phyloP scores from a whole-genome alignment of 2,113 vertebrate species.

The Crotalus tigris region DNA sequence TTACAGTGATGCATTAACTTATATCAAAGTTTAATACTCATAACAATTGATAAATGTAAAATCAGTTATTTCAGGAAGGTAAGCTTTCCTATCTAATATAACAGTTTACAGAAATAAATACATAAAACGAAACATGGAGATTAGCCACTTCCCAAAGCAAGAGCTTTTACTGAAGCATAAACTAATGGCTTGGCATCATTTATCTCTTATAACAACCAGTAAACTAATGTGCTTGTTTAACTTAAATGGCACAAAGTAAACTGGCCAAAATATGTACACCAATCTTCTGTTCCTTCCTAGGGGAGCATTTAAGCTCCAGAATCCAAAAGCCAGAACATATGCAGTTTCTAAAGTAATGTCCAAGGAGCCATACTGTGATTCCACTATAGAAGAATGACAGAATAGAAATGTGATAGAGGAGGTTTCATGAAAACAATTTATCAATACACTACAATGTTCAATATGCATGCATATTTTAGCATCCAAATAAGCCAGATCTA shows the following conservation, averaged over 20 bases:
- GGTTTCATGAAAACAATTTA: not conserved
- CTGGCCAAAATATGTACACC: conserved; percentile 3
- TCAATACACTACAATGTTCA: not conserved
- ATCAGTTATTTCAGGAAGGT: conserved; percentile 23
- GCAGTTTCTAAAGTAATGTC: not conserved
- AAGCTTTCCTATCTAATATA: conserved; percentile 14
- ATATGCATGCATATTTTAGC: not conserved
- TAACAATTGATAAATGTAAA: not conserved
- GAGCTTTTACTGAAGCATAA: conserved; percentile 20
- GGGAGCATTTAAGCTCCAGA: conserved; percentile 8
- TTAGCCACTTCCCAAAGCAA: conserved; percentile 1
- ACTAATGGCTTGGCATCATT: not conserved
- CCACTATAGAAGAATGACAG: not conserved
- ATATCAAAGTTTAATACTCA: not conserved
- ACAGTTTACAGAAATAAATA: conserved; percentile 38
- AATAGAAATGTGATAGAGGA: not conserved
- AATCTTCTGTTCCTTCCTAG: conserved; percentile 8
- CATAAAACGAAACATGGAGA: conserved; percentile 40
- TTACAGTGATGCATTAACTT: not conserved
- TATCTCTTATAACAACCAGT: conserved; percentile 21
- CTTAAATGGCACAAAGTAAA: conserved; percentile 19
- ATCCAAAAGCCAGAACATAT: not conserved
- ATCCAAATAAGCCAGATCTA: not conserved
- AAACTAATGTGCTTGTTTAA: conserved; percentile 28
- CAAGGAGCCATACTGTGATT: not conserved